A percentile compares a stretch with the other conserved stretches of the same genome.
Evolutionary conservation across 1,140 invertebrate genomes (phyloP).

Genomic region (Muscidifurax raptorellus): DNA sequence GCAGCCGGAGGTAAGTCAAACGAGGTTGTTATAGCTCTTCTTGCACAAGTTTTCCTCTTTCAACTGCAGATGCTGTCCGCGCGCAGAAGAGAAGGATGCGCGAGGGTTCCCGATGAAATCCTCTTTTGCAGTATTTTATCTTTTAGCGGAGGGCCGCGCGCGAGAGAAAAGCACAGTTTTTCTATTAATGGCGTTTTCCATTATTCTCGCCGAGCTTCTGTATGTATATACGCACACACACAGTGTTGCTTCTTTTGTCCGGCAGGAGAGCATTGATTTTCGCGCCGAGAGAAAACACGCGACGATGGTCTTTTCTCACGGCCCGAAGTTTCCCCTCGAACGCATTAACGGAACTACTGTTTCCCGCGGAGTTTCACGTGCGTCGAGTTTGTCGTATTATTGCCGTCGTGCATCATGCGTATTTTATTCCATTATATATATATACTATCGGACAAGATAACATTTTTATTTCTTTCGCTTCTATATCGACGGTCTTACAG

Average conservation of each 20-base stretch:
- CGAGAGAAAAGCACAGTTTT: background rate
- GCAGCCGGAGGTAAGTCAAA: conserved; percentile 67
- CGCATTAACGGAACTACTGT: background rate
- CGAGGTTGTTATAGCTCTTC: conserved; percentile 47
- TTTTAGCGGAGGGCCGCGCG: background rate
- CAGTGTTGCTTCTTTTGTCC: background rate
- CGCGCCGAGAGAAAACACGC: background rate
- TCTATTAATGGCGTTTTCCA: conserved; percentile 16
- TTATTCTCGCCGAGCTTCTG: background rate
- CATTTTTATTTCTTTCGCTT: background rate
- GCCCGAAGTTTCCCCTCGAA: background rate
- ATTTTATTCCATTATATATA: background rate
- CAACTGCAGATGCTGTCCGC: background rate
- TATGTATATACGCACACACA: background rate
- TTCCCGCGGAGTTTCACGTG: background rate
- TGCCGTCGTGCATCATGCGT: background rate
- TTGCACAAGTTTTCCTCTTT: background rate
- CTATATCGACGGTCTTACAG: background rate
- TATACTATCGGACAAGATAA: background rate
- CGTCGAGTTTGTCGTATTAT: background rate
- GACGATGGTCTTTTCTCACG: background rate
- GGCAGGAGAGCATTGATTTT: background rate
- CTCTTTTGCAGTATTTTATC: conserved; percentile 27
- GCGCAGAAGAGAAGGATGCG: background rate
- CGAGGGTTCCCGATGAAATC: background rate